These are phyloP conservation scores for Mus pahari DNA, from an alignment of 2,113 vertebrate species.

Conservation along the genomic window DNA sequence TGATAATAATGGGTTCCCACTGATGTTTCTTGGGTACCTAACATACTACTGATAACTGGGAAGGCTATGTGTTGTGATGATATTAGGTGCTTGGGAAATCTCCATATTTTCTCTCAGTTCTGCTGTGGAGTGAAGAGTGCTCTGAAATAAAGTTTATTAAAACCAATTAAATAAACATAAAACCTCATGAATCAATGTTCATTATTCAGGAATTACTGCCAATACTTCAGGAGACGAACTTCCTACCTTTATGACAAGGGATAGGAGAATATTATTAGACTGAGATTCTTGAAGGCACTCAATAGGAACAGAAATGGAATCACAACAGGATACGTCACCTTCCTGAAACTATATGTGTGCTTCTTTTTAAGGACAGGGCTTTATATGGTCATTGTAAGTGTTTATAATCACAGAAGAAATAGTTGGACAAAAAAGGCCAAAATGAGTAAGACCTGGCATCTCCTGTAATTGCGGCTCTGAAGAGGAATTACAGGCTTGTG, in stretches of 20 bases:
- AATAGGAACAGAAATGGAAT: background rate
- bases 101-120: background rate
- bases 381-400: slow-evolving; percentile 72
- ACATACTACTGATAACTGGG: background rate
- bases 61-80: too few species aligned
- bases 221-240: background rate
- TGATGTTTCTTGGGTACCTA: too few species aligned
- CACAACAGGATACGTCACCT: slow-evolving; percentile 30
- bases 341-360: background rate
- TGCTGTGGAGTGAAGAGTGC: background rate
- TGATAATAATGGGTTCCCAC: background rate
- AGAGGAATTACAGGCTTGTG: slow-evolving; percentile 77
- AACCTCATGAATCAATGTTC: background rate
- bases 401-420: slow-evolving; percentile 75
- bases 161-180: background rate
- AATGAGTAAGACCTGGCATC: slow-evolving; percentile 71
- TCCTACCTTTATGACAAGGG: background rate
- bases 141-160: background rate
- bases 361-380: slow-evolving; percentile 69
- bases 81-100: background rate
- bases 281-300: background rate
- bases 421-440: slow-evolving; percentile 79
- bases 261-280: background rate
- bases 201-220: background rate
- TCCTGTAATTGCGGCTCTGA: slow-evolving; percentile 70